Base-by-base conservation (phyloP, 2,113 vertebrate species). In the Macquaria australasica region DNA sequence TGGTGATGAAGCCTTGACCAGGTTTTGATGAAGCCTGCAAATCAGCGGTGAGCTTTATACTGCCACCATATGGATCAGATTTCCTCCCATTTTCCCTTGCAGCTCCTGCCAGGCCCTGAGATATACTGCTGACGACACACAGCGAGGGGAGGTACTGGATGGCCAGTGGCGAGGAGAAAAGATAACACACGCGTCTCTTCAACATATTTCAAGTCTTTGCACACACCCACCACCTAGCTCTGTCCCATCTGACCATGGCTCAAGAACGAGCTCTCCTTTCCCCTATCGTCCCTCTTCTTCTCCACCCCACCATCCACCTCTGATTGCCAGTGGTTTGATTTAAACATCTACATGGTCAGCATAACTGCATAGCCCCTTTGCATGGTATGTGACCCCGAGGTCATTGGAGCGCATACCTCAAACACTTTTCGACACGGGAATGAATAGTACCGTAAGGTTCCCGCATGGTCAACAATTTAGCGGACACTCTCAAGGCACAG, bases 181-280 rank as follows among this genome's bases (percentile, higher is more conserved):
- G 93, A 95, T 92, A 95, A 95, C 94, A 94, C 90, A 86, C 92
- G 79, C 79, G 72, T 91, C 91, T 93, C 92, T 85, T 89, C 85
- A 87, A 94, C 68, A 86, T 91, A 93, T 95, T 95, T 93, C 91
- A 94, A 90, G 85, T 79, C 67, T 73, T 84, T 88, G 68, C 82
- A 84, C 89, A 91, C 93, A 86, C 90, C 73, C 89, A 91, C 81
- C 82, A 79, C 74, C 64, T 69, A 60, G 71, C 88, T 68, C 83
- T 90, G 84, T 91, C 90, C 89, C 91, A 91, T 90, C 88, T 89
- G 88, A 90, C 77, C 86, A 10, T 68, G 78, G 79, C 77, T 90
- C 83, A 87, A 82, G 83, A 93, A 88, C 83, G 56, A 90, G 43
- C 90, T 85, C 85, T 84, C 82, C 87, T 87, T 66, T 69, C 88